Evolutionary conservation across 2,113 vertebrate species (phyloP).

Genomic region (Copsychus sechellarum): DNA sequence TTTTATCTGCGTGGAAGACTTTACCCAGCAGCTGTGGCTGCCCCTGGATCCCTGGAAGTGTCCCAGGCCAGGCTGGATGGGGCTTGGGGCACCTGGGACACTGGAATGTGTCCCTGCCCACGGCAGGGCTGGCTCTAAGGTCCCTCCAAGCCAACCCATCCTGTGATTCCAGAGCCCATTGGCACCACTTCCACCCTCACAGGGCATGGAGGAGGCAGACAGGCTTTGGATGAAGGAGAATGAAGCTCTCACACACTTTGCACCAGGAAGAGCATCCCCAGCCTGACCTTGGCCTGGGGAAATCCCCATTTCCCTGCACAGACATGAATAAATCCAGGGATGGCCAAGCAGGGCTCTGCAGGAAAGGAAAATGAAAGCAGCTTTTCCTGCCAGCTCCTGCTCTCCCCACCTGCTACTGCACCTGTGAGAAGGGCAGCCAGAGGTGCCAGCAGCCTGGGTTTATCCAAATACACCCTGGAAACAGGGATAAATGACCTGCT

Average conservation of each 20-base stretch:
- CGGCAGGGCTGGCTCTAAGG: background rate
- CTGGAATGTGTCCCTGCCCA: background rate
- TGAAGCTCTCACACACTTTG: background rate
- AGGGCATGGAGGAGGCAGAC: background rate
- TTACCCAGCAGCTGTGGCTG: background rate
- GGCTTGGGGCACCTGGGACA: background rate
- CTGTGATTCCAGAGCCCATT: fast-evolving
- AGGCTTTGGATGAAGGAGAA: background rate
- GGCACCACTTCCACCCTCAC: fast-evolving
- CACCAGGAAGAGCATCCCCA: background rate
- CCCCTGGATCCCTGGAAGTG: background rate
- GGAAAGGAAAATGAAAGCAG: background rate
- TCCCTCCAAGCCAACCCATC: background rate
- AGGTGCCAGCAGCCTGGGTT: background rate
- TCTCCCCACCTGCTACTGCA: background rate
- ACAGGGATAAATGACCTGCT: background rate
- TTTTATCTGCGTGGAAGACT: background rate
- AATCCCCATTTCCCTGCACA: fast-evolving
- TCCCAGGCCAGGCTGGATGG: fast-evolving
- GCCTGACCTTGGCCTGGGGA: background rate
- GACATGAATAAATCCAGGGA: background rate
- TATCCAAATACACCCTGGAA: background rate
- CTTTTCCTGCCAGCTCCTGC: background rate
- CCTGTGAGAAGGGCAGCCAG: background rate
- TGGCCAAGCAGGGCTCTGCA: background rate